Evolutionary conservation across 2,797 vertebrate genomes (phyloP).

Genomic region (Etheostoma perlongum): DNA sequence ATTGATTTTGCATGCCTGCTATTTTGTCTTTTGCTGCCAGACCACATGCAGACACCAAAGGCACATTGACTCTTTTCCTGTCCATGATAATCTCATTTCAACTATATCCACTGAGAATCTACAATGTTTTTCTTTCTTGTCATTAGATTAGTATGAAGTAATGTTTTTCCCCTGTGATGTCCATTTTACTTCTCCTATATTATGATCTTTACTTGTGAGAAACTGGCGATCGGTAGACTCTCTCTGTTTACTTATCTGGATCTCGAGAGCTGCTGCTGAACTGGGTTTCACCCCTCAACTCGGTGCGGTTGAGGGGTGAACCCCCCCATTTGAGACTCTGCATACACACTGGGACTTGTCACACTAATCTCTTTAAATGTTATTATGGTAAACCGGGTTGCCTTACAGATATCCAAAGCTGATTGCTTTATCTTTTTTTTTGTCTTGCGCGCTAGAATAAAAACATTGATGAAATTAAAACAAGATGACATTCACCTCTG

Average conservation of each 20-base stretch:
- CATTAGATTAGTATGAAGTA: constrained; percentile 47
- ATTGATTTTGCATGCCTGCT: constrained; percentile 34
- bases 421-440: constrained; percentile 68
- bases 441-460: constrained; percentile 49
- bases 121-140: constrained; percentile 25
- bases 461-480: constrained; percentile 59
- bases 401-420: constrained; percentile 57
- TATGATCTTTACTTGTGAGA: constrained; percentile 31
- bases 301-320: constrained; percentile 6
- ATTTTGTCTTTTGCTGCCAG: constrained; percentile 31
- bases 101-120: constrained; percentile 19
- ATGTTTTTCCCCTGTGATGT: constrained; percentile 17
- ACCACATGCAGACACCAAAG: constrained; percentile 26
- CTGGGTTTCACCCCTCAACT: constrained; percentile 65
- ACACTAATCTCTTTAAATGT: constrained; percentile 79
- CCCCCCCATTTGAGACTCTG: constrained; percentile 45
- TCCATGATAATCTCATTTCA: constrained; percentile 41
- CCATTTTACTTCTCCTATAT: constrained; percentile 22
- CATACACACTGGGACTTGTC: constrained; percentile 70
- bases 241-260: background rate
- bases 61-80: constrained; percentile 16
- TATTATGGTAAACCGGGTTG: constrained; percentile 76
- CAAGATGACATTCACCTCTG: background rate
- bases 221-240: constrained; percentile 29
- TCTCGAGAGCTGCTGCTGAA: constrained; percentile 64